Evolutionary conservation across 1,140 invertebrate species (phyloP).

Genomic region (Achroia grisella): DNA sequence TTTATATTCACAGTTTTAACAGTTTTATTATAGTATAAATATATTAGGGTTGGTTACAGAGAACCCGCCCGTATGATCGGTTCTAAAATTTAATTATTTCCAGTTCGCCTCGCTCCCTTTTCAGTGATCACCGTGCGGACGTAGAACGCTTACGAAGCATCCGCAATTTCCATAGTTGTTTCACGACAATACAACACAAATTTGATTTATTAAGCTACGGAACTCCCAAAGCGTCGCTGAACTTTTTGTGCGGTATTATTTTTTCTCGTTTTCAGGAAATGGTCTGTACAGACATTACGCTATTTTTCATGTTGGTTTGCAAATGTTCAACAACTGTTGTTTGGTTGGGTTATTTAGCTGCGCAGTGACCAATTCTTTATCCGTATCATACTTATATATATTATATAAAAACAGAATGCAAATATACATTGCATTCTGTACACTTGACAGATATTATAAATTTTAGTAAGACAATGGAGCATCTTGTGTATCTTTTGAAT

Average conservation of each 20-base stretch:
- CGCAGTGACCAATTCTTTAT: conserved; percentile 6
- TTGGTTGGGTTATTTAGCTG: conserved; percentile 6
- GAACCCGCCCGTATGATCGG: conserved; percentile 24
- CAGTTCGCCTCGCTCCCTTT: conserved; percentile 16
- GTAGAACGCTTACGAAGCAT: conserved; percentile 7
- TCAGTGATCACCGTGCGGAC: conserved; percentile 6
- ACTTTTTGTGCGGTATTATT: conserved; percentile 15
- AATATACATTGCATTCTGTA: too few relatives aligned
- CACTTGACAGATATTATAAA: too few relatives aligned
- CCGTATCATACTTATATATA: too few relatives aligned
- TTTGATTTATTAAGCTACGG: conserved; percentile 21
- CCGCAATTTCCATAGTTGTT: conserved; percentile 31
- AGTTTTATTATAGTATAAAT: conserved; percentile 13
- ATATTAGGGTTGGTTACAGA: conserved; percentile 20
- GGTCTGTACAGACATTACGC: conserved; percentile 3
- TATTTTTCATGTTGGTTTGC: too few relatives aligned
- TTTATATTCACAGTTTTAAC: too few relatives aligned
- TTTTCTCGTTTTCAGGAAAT: conserved; percentile 10
- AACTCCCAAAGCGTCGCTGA: conserved; percentile 5
- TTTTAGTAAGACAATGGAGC: too few relatives aligned
- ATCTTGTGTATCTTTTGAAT: too few relatives aligned
- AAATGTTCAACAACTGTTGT: conserved; percentile 8
- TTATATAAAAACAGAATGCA: too few relatives aligned
- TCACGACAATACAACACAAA: conserved; percentile 18
- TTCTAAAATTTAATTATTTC: conserved; percentile 43